phyloP scores from a whole-genome alignment of 2,888 invertebrate species.

The Candidula unifasciata region DNA sequence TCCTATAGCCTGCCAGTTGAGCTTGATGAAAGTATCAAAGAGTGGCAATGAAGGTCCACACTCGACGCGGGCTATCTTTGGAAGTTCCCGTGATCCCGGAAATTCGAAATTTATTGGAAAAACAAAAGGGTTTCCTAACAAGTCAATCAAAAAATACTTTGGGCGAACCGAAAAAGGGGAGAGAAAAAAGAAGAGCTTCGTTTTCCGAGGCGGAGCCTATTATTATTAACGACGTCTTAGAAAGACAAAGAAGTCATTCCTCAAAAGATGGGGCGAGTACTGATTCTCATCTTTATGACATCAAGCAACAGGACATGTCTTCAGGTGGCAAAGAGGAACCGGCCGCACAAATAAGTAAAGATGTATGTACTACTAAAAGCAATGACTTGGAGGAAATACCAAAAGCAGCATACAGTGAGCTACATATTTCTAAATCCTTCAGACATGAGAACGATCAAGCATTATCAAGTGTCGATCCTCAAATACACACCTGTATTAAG shows the following conservation, averaged over 20 bases:
- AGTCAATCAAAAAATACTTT: not conserved
- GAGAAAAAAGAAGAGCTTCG: conserved; percentile 30
- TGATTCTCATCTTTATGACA: not conserved
- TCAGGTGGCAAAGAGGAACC: not conserved
- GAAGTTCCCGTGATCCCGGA: conserved; percentile 39
- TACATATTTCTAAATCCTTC: too few relatives aligned
- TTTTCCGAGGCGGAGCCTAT: conserved; percentile 41
- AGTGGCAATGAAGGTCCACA: not conserved
- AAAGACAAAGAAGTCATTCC: not conserved
- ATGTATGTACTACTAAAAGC: too few relatives aligned
- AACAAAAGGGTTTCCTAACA: conserved; percentile 3
- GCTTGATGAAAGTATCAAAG: not conserved
- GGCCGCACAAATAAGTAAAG: not conserved
- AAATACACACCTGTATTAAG: too few relatives aligned
- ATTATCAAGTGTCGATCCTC: too few relatives aligned
- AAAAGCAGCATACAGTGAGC: too few relatives aligned
- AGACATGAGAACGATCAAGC: too few relatives aligned
- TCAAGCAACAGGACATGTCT: not conserved
- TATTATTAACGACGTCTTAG: conserved; percentile 40
- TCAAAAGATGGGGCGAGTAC: not conserved
- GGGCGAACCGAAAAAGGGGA: not conserved
- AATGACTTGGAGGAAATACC: too few relatives aligned
- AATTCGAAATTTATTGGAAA: conserved; percentile 31
- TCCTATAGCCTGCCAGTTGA: not conserved
- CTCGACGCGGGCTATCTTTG: conserved; percentile 32